phyloP scores from a whole-genome alignment of 2,888 invertebrate genomes.

The Plagodis pulveraria region DNA sequence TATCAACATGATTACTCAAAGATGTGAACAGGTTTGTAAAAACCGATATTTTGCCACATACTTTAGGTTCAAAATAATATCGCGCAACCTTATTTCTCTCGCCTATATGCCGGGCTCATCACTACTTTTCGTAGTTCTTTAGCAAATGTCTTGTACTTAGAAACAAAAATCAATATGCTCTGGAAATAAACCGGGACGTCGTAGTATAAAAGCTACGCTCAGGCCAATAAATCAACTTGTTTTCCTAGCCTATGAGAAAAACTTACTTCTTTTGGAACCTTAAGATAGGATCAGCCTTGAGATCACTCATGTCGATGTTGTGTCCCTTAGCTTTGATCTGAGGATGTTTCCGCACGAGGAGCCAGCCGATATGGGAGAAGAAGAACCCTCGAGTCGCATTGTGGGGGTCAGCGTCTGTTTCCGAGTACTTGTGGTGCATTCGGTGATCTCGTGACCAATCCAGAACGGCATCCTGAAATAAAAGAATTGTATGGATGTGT shows the following conservation, averaged over 20 bases:
- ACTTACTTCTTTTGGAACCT: conserved; percentile 93
- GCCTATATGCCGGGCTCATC: too few relatives aligned
- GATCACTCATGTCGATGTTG: conserved; percentile 93
- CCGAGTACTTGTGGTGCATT: conserved; percentile 96
- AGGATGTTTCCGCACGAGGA: conserved; percentile 95
- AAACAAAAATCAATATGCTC: too few relatives aligned
- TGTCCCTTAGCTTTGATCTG: conserved; percentile 95
- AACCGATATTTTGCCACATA: too few relatives aligned
- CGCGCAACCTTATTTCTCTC: too few relatives aligned
- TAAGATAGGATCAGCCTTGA: conserved; percentile 91
- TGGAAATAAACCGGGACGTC: too few relatives aligned
- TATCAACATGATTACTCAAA: too few relatives aligned
- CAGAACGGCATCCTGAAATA: conserved; percentile 87
- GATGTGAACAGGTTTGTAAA: too few relatives aligned
- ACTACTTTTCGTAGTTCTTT: too few relatives aligned
- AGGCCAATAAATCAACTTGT: too few relatives aligned
- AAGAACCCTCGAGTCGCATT: conserved; percentile 97
- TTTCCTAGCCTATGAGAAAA: background rate
- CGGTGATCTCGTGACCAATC: conserved; percentile 93
- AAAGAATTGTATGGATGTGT: background rate
- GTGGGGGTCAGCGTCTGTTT: conserved; percentile 97
- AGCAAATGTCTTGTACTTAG: too few relatives aligned
- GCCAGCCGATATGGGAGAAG: conserved; percentile 98
- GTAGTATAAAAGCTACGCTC: too few relatives aligned
- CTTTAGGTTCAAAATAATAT: too few relatives aligned